phyloP scores from a whole-genome alignment of 2,797 vertebrate species.

The Thripadectes ignobilis region DNA sequence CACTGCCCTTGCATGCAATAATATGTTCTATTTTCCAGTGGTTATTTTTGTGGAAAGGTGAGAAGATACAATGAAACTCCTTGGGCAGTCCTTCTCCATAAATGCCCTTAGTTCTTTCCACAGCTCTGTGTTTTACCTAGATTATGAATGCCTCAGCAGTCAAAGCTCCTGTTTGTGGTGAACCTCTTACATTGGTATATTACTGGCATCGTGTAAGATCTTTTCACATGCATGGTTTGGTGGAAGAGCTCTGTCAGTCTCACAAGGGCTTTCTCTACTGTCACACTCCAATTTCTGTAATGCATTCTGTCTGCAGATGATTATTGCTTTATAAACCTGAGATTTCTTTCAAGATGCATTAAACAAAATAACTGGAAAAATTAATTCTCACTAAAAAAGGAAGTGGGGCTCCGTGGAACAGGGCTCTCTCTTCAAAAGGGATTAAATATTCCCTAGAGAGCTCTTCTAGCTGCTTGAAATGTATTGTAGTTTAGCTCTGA shows the following conservation, averaged over 20 bases:
- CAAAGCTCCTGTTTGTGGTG: not conserved
- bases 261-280: not conserved
- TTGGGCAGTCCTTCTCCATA: not conserved
- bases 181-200: not conserved
- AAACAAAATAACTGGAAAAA: conserved; percentile 10
- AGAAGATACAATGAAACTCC: not conserved
- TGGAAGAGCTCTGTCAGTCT: not conserved
- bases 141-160: not conserved
- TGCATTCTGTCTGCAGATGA: not conserved
- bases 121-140: not conserved
- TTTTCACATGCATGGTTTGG: not conserved
- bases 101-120: not conserved
- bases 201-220: not conserved
- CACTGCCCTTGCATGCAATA: not conserved
- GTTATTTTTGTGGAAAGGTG: not conserved
- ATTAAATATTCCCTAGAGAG: conserved; percentile 12
- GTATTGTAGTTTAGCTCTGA: not conserved
- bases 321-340: conserved; percentile 2
- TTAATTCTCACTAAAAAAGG: not conserved
- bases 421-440: not conserved
- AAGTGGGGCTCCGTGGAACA: not conserved
- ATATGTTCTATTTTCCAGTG: not conserved
- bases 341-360: not conserved
- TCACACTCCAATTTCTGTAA: not conserved
- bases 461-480: not conserved